These are phyloP conservation scores for Malacosoma neustria DNA, from an alignment of 2,888 invertebrate species.

Conservation along the genomic window DNA sequence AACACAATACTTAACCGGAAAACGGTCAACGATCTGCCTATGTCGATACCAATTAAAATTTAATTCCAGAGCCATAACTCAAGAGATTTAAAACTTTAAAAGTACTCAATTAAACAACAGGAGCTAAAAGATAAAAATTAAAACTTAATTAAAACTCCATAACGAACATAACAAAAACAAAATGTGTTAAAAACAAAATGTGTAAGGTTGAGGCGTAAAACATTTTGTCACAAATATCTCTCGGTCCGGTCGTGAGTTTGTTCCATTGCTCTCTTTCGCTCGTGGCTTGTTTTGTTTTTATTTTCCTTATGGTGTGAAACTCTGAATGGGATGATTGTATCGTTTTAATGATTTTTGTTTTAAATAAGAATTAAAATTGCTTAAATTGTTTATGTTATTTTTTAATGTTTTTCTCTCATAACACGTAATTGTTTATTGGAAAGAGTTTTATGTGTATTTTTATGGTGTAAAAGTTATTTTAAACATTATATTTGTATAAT, in stretches of 20 bases:
- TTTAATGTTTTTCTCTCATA: neutral
- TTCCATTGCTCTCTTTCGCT: neutral
- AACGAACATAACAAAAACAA: conserved; percentile 20
- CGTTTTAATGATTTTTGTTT: neutral
- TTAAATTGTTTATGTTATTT: no score
- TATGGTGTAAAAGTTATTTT: no score
- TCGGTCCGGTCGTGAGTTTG: neutral
- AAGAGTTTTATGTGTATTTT: no score
- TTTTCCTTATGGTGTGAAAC: neutral
- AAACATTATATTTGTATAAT: no score
- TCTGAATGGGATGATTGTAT: neutral
- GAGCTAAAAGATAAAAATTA: conserved; percentile 62
- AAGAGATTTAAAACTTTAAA: conserved; percentile 37
- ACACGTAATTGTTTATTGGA: no score
- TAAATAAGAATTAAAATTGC: neutral
- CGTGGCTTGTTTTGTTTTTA: neutral
- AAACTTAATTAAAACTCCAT: conserved; percentile 69
- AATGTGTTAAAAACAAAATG: neutral
- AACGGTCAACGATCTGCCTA: neutral
- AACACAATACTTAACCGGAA: neutral
- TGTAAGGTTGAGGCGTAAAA: neutral
- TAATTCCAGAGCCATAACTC: conserved; percentile 26
- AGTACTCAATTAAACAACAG: conserved; percentile 49
- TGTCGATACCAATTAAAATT: neutral
- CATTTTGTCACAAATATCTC: neutral